Conservation (phyloP, 2,113 vertebrate species). For the Microcebus tavaratra region DNA sequence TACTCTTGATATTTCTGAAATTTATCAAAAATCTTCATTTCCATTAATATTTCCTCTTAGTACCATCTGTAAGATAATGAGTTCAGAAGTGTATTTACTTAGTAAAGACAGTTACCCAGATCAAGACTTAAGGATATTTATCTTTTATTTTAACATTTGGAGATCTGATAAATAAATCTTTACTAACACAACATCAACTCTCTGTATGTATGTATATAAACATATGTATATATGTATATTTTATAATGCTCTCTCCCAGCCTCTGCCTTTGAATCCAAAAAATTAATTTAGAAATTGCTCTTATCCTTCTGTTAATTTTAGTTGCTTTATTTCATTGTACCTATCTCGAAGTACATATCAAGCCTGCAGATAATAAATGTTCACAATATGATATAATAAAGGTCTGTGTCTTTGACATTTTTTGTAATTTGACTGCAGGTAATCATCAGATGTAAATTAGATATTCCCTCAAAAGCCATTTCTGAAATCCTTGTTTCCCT, state of each 20-base stretch:
- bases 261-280: not conserved
- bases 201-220: not conserved
- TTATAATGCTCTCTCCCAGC: not conserved
- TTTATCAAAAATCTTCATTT: conserved; percentile 37
- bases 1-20: not conserved
- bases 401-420: not conserved
- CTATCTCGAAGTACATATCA: not conserved
- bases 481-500: not conserved
- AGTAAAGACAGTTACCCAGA: conserved; percentile 1
- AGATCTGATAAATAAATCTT: conserved; percentile 7
- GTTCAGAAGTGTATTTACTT: not conserved
- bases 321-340: not conserved
- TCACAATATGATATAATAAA: not conserved
- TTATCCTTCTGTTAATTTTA: not conserved
- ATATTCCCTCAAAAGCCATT: not conserved
- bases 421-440: not conserved
- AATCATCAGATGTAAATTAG: not conserved
- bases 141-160: not conserved
- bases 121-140: conserved; percentile 28
- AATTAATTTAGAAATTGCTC: not conserved
- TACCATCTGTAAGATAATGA: conserved; percentile 2
- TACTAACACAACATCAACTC: not conserved
- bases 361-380: not conserved
- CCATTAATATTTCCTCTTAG: not conserved
- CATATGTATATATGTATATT: not conserved